A percentile compares a stretch with the other conserved stretches of the same genome.
These are phyloP conservation scores for Microchirus variegatus DNA, from an alignment of 2,797 vertebrate species.

Conservation along the genomic window DNA sequence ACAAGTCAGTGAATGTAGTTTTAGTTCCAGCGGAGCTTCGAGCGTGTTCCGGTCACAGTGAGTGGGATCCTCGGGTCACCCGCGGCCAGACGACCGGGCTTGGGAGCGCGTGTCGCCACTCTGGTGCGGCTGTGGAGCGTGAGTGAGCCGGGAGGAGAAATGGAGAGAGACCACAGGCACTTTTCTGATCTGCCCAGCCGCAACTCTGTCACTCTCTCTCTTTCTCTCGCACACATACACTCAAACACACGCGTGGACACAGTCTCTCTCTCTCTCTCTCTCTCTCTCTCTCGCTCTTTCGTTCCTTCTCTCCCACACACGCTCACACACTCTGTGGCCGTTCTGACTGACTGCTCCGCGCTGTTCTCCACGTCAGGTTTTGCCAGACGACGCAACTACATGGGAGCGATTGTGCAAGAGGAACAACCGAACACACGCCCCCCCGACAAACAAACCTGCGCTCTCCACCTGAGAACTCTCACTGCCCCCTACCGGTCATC, in stretches of 20 bases:
- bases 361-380: conserved; percentile 62
- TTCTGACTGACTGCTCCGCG: conserved; percentile 24
- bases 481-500: conserved; percentile 82
- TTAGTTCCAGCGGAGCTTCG: conserved; percentile 53
- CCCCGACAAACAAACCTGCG: conserved; percentile 46
- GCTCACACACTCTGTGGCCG: conserved; percentile 13
- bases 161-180: conserved; percentile 30
- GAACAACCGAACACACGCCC: conserved; percentile 43
- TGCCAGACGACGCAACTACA: conserved; percentile 66
- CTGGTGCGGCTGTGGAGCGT: conserved; percentile 40
- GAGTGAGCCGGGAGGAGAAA: conserved; percentile 8
- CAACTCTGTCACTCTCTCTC: conserved; percentile 62
- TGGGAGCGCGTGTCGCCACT: conserved; percentile 51
- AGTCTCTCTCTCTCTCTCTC: too few species aligned
- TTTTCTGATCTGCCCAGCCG: conserved; percentile 65
- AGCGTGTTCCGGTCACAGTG: conserved; percentile 39
- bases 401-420: conserved; percentile 66
- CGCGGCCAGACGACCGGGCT: conserved; percentile 42
- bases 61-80: conserved; percentile 55
- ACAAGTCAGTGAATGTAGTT: conserved; percentile 74
- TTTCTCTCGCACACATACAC: conserved; percentile 15
- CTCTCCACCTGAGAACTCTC: conserved; percentile 72
- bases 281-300: too few species aligned
- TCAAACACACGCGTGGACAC: neutral
- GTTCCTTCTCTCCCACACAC: conserved; percentile 1